Evolutionary conservation across 1,140 invertebrate species (phyloP), one percentile per base, ranked within the genome.

Genomic region (Nasonia vitripennis): DNA sequence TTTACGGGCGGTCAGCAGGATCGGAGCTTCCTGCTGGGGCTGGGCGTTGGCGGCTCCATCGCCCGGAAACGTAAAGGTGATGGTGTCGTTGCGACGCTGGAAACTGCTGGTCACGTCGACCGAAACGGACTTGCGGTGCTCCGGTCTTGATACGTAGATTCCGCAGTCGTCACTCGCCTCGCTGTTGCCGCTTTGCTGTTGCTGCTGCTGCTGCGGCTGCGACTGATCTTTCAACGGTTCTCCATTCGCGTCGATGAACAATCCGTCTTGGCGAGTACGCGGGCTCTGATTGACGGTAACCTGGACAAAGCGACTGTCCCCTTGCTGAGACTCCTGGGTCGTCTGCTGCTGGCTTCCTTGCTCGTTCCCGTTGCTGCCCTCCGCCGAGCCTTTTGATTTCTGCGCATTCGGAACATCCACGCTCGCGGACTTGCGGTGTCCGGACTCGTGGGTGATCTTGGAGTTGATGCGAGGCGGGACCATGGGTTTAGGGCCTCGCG

Each of bases 381-480:
- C 88, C 3, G 86, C 82, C 0, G 79, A 27, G 5, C 34, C 88
- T 23, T 90, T 86, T 27, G 84, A 68, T 45, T 92, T 90, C n/a
- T 91, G 89, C 0, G 71, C 71, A 67, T 81, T 88, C 67, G 87
- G 86, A 3, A 89, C 87, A 51, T 93, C 92, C 0, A 91, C 87
- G 74, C 88, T 91, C 0, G 88, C 89, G 1, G 90, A 88, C 78
- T 93, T 93, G 55, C 91, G 90, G 77, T 91, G 89, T 2, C 88
- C 89, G 3, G 89, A 75, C 51, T 93, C 92, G 62, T 93, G 91
- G 6, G 93, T 93, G 9, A 93, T 93, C 86, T 93, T 93, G n/a
- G 93, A 93, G 87, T 93, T 93, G 0, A 89, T 91, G 12, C 93
- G 88, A 2, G 93, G 93, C 1, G 93, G 93, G 7, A 93, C 93